Evolutionary conservation across 2,888 invertebrate genomes (phyloP), one percentile per base, ranked within the genome.

Genomic region (Parapristionchus giblindavisi): DNA sequence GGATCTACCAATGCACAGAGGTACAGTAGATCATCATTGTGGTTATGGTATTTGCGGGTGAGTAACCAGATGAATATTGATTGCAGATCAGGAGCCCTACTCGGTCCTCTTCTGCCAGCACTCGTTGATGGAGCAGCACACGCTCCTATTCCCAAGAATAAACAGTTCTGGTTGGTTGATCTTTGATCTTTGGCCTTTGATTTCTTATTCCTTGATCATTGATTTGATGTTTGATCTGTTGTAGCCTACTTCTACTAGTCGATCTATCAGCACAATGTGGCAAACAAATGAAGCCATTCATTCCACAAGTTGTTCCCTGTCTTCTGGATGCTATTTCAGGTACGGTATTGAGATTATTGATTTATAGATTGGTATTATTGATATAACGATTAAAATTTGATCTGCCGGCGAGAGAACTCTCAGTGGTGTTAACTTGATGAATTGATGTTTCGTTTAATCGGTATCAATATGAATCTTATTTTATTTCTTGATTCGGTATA

Each of bases 191-290:
- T 36, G 17, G 29, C 29, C 58, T 58, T 11, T 24, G 24, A 24
- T 58, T n/a, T 27, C 24, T 27, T 24, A 58, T 27, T 58, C 11
- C 58, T 58, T 14, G 11, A 48, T 14, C 48, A 48, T 48, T 21
- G 21, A 48, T 48, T 11, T 48, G 21, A 14, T 48, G 48, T 11
- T 21, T 48, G n/a, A n/a, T n/a, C n/a, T 14, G n/a, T 74, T 79
- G 24, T 81, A 94, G 94, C 87, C 90, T 96, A 84, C 92, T 92
- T 88, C 94, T 94, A 3, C 92, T 96, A 56, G 93, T 95, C 0
- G 93, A 94, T 88, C 91, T 96, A 85, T 94, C 95, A 66, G 92
- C 92, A 21, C 92, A 93, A 2, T 94, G 94, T 4, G 89, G 89
- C 27, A 93, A 94, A 0, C 91, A 91, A 3, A 91, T 93, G 73